phyloP scores from a whole-genome alignment of 2,113 vertebrate genomes.

The Sporophila hypoxantha region DNA sequence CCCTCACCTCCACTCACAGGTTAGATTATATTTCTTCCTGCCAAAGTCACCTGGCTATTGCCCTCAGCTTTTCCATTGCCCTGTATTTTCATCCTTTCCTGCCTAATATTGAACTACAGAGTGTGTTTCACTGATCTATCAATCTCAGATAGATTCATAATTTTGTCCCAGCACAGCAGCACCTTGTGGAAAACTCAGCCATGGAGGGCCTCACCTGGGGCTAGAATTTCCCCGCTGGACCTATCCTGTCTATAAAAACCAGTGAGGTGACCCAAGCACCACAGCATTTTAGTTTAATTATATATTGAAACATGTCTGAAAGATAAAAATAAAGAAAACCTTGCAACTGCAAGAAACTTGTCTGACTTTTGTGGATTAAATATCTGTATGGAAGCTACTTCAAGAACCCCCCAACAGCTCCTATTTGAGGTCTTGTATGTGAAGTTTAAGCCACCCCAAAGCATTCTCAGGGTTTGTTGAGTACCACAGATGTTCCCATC shows the following conservation, averaged over 20 bases:
- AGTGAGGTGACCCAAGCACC: background rate
- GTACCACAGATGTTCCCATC: background rate
- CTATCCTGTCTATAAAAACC: background rate
- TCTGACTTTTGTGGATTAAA: background rate
- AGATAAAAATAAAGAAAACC: background rate
- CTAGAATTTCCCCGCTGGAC: background rate
- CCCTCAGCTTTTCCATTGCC: background rate
- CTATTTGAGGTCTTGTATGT: background rate
- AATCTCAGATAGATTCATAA: background rate
- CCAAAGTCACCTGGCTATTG: background rate
- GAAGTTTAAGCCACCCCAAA: background rate
- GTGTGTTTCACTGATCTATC: background rate
- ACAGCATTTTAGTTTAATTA: background rate
- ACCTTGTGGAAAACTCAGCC: accelerated
- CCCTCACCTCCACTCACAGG: background rate
- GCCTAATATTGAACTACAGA: background rate
- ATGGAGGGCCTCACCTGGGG: background rate
- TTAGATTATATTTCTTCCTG: background rate
- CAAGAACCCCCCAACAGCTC: background rate
- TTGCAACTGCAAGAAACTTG: background rate
- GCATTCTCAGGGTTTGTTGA: background rate
- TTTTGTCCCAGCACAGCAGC: background rate
- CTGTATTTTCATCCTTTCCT: background rate
- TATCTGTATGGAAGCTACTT: background rate
- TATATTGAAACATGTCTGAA: background rate